phyloP scores from a whole-genome alignment of 1,140 invertebrate genomes.

The Drosophila sturtevanti region DNA sequence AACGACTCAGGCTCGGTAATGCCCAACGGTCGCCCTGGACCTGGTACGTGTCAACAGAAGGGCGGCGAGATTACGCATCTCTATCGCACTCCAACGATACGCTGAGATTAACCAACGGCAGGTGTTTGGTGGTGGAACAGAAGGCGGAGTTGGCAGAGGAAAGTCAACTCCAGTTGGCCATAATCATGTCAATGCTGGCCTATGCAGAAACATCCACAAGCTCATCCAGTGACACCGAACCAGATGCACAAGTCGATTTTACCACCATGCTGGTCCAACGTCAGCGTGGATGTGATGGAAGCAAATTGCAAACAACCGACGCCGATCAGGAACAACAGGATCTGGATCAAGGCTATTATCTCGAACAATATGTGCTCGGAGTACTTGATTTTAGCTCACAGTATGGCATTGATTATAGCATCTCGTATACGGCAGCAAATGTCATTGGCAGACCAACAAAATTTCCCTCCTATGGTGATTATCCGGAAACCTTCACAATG shows the following conservation, averaged over 20 bases:
- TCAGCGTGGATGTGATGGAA: constrained; percentile 25
- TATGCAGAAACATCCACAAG: constrained; percentile 30
- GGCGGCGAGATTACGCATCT: constrained; percentile 11
- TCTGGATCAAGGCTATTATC: constrained; percentile 53
- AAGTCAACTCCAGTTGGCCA: constrained; percentile 6
- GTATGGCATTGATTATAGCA: constrained; percentile 93
- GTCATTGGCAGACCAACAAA: constrained; percentile 91
- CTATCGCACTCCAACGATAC: constrained; percentile 42
- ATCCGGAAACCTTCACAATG: constrained; percentile 94
- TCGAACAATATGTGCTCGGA: constrained; percentile 87
- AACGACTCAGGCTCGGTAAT: constrained; percentile 55
- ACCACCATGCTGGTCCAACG: constrained; percentile 53
- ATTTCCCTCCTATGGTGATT: constrained; percentile 95
- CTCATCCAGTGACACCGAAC: constrained; percentile 43
- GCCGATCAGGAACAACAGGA: constrained; percentile 13
- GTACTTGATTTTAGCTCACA: constrained; percentile 94
- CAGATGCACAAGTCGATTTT: constrained; percentile 64
- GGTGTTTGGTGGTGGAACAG: neutral
- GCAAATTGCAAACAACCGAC: constrained; percentile 23
- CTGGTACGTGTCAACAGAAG: constrained; percentile 40
- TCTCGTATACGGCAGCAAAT: constrained; percentile 94
- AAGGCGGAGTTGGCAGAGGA: neutral
- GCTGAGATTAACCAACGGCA: constrained; percentile 47
- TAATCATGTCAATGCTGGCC: constrained; percentile 59
- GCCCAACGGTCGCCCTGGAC: constrained; percentile 32